A percentile compares a stretch with the other conserved stretches of the same genome.
Conservation (phyloP, 2,797 vertebrate species). For the Sylvilagus floridanus region DNA sequence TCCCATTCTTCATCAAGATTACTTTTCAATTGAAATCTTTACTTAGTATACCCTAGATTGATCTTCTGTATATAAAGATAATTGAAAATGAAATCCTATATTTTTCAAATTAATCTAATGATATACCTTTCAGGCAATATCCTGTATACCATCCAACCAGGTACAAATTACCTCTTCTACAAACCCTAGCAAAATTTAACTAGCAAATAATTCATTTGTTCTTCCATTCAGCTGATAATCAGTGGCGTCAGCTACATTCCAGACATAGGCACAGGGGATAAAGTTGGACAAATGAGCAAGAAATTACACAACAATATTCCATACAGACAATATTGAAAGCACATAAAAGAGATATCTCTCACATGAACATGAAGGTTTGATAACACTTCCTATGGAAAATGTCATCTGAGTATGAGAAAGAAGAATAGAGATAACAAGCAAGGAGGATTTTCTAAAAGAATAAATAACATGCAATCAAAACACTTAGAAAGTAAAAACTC, state of each 20-base stretch:
- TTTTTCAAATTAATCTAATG: constrained; percentile 42
- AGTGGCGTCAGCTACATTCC: background rate
- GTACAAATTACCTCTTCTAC: constrained; percentile 34
- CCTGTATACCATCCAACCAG: background rate
- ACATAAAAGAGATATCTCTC: background rate
- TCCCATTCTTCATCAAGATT: no score
- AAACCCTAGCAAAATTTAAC: constrained; percentile 36
- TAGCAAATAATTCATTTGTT: background rate
- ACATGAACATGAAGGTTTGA: background rate
- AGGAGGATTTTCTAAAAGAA: background rate
- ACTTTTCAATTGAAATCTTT: no score
- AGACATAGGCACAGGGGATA: background rate
- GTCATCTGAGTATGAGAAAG: constrained; percentile 12
- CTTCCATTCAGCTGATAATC: constrained; percentile 30
- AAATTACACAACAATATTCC: constrained; percentile 8
- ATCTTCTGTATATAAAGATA: no score
- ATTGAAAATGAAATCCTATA: background rate
- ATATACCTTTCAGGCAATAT: background rate
- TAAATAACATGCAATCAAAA: background rate
- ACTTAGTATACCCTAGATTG: no score
- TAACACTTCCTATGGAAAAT: background rate
- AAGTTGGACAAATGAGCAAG: background rate
- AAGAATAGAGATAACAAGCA: constrained; percentile 14
- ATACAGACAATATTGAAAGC: background rate
- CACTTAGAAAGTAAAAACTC: constrained; percentile 29